Percentiles rank a stretch among this genome's conserved stretches.
phyloP scores from a whole-genome alignment of 2,888 invertebrate genomes.

The Chouioia cunea region DNA sequence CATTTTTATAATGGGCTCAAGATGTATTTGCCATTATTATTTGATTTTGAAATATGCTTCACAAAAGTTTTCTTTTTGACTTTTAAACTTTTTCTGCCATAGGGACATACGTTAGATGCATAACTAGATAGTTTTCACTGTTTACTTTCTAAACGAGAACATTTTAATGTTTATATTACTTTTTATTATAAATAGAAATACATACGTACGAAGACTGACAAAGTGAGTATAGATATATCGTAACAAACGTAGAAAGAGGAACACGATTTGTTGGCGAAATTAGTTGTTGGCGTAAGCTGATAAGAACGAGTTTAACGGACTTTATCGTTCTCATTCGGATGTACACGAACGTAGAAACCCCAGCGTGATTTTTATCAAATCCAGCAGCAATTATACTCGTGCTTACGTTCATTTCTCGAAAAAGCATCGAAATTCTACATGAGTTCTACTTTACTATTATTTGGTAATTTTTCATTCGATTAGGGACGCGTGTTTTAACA shows the following conservation, averaged over 20 bases:
- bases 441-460: background rate
- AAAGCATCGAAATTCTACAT: background rate
- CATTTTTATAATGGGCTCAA: too few relatives aligned
- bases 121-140: too few relatives aligned
- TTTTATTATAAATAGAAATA: too few relatives aligned
- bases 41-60: too few relatives aligned
- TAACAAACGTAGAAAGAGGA: constrained; percentile 37
- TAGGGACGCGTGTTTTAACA: background rate
- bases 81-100: too few relatives aligned
- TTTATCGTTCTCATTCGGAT: constrained; percentile 26
- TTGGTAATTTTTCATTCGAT: background rate
- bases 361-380: constrained; percentile 33
- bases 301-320: constrained; percentile 35
- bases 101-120: too few relatives aligned
- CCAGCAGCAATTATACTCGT: constrained; percentile 35
- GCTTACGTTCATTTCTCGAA: constrained; percentile 8
- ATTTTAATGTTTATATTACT: too few relatives aligned
- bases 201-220: too few relatives aligned
- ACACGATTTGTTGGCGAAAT: constrained; percentile 14
- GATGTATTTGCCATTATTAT: too few relatives aligned
- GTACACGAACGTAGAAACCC: constrained; percentile 32
- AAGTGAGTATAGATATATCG: too few relatives aligned
- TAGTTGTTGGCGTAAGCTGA: constrained; percentile 38
- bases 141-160: too few relatives aligned
- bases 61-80: too few relatives aligned